A percentile compares a stretch with the other conserved stretches of the same genome.
Evolutionary conservation across 2,797 vertebrate genomes (phyloP).

Genomic region (Gymnothorax javanicus): DNA sequence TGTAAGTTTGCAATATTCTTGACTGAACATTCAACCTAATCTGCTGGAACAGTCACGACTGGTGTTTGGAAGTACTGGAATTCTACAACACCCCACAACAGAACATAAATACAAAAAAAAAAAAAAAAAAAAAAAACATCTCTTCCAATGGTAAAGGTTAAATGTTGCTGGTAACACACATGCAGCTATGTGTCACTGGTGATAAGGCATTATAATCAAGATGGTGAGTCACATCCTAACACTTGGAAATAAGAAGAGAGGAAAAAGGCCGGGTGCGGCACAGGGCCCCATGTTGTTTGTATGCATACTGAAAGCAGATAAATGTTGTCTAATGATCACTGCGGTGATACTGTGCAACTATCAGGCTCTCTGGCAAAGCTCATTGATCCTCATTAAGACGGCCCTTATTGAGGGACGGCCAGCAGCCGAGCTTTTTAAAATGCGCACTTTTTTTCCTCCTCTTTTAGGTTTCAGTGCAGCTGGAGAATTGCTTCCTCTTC

Average conservation of each 20-base stretch:
- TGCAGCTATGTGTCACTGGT: neutral
- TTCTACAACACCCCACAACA: too few species aligned
- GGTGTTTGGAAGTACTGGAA: too few species aligned
- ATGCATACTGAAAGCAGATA: neutral
- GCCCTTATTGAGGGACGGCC: neutral
- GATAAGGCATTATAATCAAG: neutral
- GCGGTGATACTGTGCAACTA: neutral
- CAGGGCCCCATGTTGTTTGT: neutral
- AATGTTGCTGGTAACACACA: neutral
- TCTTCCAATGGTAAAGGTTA: neutral
- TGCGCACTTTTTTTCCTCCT: neutral
- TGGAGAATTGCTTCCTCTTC: neutral
- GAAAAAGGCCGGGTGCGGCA: neutral
- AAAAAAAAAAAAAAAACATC: too few species aligned
- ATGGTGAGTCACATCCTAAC: neutral
- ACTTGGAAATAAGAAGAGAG: neutral
- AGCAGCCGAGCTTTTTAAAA: neutral
- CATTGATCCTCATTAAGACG: neutral
- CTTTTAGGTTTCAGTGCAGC: neutral
- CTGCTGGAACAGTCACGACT: too few species aligned
- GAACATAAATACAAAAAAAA: too few species aligned
- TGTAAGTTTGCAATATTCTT: neutral
- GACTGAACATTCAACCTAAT: neutral
- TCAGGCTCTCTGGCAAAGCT: neutral
- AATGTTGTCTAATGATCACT: neutral